Conservation (phyloP, 2,797 vertebrate genomes). For the Gymnothorax reevesii region DNA sequence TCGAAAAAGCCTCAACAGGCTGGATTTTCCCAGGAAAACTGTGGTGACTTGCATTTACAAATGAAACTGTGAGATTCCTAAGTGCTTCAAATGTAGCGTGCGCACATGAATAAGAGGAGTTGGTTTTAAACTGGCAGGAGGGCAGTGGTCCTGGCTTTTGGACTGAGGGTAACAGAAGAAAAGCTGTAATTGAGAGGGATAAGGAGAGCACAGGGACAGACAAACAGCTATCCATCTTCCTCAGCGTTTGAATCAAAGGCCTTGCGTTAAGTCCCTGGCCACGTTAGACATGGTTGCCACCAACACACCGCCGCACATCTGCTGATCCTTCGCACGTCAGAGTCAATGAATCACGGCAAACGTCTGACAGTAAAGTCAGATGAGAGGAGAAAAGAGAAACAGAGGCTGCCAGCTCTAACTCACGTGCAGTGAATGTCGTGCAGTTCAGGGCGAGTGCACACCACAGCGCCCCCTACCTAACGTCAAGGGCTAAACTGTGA, state of each 20-base stretch:
- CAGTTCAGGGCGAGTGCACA: background rate
- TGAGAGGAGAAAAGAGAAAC: slow-evolving; percentile 23
- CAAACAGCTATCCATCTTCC: background rate
- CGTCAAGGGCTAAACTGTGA: background rate
- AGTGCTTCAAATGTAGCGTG: background rate
- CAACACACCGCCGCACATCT: background rate
- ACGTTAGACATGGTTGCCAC: background rate
- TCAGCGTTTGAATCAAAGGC: background rate
- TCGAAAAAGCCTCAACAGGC: background rate
- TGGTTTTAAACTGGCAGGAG: background rate
- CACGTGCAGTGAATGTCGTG: slow-evolving; percentile 5
- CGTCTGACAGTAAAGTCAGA: slow-evolving; percentile 14
- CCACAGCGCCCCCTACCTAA: slow-evolving; percentile 32
- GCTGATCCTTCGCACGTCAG: slow-evolving; percentile 1
- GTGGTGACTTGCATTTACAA: background rate
- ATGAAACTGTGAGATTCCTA: background rate
- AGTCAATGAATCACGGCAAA: slow-evolving; percentile 24
- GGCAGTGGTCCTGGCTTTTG: background rate
- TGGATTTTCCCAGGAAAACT: background rate
- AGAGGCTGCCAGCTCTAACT: slow-evolving; percentile 14
- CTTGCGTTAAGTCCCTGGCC: background rate
- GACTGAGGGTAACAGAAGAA: background rate
- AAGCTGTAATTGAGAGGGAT: background rate
- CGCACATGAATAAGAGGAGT: background rate
- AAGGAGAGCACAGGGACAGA: background rate